Base-by-base conservation (phyloP, 2,797 vertebrate genomes). In the Rallus crepitans region DNA sequence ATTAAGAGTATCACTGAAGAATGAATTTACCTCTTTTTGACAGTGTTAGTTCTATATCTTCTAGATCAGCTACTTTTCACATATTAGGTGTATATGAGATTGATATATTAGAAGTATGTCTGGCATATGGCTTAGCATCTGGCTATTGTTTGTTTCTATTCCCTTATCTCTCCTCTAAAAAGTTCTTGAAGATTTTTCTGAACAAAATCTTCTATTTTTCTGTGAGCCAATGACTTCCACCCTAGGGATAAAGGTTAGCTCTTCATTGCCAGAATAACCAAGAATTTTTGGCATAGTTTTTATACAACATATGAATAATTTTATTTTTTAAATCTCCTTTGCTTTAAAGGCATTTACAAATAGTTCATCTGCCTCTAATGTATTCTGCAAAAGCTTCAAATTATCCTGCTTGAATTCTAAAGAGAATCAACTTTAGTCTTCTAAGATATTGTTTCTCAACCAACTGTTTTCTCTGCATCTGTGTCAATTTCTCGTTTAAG, bases 341-440 rank as follows among this genome's bases (percentile, higher is more conserved):
- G 28, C 73, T 94, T 82, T 71, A 92, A 96, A 95, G 55, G 18
- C 7, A 69, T 88, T 84, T 92, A n/a, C 5, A 17, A 94, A 70
- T 14, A 66, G 52, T 78, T 93, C 23, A 81, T 82, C 61, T 94
- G 73, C 13, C 47, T 90, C 70, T 93, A 91, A 69, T 87, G 27
- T 33, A 83, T 71, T 93, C 80, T 87, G 48, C 33, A 91, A 94
- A 95, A 85, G 9, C 24, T 91, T 82, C 59, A 71, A 94, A 96
- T 92, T 94, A 66, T 75, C 69, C 84, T 90, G 15, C 42, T 93
- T 87, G 40, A 89, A 93, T 93, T 95, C 84, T 90, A 71, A 30
- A 57, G 60, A 71, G 79, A 95, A 70, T 93, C 94, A 90, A 83
- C 40, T 90, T 92, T 66, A 83, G n/a, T 92, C 56, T 94, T 94